Conservation (phyloP, 2,888 invertebrate species). For the Perdita meconis region DNA sequence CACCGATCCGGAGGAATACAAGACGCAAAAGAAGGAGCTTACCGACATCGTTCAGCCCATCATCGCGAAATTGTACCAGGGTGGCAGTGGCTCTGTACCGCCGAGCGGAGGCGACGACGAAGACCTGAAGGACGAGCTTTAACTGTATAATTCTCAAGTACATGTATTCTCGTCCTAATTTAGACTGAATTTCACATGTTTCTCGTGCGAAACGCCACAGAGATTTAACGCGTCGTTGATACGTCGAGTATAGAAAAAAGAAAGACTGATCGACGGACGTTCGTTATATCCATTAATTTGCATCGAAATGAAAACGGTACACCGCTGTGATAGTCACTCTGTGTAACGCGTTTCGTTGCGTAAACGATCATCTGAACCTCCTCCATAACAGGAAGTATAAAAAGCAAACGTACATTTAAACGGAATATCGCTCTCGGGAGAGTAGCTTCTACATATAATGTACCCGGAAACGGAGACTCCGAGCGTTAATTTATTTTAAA, state of each 20-base stretch:
- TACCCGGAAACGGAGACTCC: slow-evolving; percentile 61
- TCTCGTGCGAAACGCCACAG: slow-evolving; percentile 74
- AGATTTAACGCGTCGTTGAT: slow-evolving; percentile 66
- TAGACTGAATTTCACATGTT: slow-evolving; percentile 78
- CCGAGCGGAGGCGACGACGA: slow-evolving; percentile 88
- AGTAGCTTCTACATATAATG: slow-evolving; percentile 61
- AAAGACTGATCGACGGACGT: slow-evolving; percentile 57
- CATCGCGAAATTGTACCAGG: slow-evolving; percentile 97
- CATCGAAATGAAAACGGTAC: slow-evolving; percentile 34
- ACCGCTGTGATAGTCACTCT: slow-evolving; percentile 60
- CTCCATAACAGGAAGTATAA: slow-evolving; percentile 12
- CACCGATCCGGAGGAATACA: slow-evolving; percentile 95
- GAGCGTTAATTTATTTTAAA: slow-evolving; percentile 80
- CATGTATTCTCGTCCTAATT: slow-evolving; percentile 63
- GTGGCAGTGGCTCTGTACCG: slow-evolving; percentile 92
- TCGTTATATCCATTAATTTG: slow-evolving; percentile 58
- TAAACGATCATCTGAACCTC: slow-evolving; percentile 48
- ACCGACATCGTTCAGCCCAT: slow-evolving; percentile 98
- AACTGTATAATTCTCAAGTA: slow-evolving; percentile 73
- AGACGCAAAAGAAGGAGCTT: slow-evolving; percentile 97
- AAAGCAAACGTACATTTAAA: slow-evolving; percentile 18
- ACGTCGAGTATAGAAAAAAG: slow-evolving; percentile 52
- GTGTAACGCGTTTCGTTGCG: slow-evolving; percentile 67
- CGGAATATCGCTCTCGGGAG: slow-evolving; percentile 52
- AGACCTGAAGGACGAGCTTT: slow-evolving; percentile 90